These are phyloP conservation scores for Peromyscus leucopus DNA, from an alignment of 2,113 vertebrate genomes.

Conservation along the genomic window DNA sequence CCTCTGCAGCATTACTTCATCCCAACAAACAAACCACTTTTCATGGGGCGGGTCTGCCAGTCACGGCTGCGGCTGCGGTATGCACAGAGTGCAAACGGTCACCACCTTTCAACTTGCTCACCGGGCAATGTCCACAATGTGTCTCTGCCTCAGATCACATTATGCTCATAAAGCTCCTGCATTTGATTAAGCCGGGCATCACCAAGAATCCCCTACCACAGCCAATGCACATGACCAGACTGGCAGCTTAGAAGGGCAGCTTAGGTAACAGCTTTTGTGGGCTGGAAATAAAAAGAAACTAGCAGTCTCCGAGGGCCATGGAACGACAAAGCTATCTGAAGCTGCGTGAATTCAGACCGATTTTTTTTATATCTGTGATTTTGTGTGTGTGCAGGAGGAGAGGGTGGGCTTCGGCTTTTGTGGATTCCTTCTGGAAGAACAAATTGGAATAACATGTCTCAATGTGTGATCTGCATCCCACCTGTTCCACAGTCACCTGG, in stretches of 20 bases:
- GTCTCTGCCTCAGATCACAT: not conserved
- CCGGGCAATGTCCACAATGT: not conserved
- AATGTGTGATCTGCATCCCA: not conserved
- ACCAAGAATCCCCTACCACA: not conserved
- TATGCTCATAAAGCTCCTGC: not conserved
- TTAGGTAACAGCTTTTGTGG: not conserved
- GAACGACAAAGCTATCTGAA: not conserved
- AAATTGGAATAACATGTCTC: not conserved
- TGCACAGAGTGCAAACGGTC: not conserved
- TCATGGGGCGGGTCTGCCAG: slow-evolving; percentile 46
- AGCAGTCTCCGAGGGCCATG: not conserved
- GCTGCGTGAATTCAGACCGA: not conserved
- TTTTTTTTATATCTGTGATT: not conserved
- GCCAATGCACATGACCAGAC: not conserved
- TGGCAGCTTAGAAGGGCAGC: not conserved
- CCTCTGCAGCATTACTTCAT: not conserved
- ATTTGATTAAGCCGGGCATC: not conserved
- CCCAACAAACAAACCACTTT: slow-evolving; percentile 31
- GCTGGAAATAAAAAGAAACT: not conserved
- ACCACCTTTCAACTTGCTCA: not conserved
- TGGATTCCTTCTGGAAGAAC: not conserved
- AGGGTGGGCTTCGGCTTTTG: not conserved
- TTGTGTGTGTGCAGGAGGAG: too few species aligned
- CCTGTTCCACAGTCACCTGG: not conserved
- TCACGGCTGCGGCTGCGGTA: rapidly evolving